A percentile compares a stretch with the other conserved stretches of the same genome.
Evolutionary conservation across 2,888 invertebrate genomes (phyloP).

Genomic region (Megamerina dolium): DNA sequence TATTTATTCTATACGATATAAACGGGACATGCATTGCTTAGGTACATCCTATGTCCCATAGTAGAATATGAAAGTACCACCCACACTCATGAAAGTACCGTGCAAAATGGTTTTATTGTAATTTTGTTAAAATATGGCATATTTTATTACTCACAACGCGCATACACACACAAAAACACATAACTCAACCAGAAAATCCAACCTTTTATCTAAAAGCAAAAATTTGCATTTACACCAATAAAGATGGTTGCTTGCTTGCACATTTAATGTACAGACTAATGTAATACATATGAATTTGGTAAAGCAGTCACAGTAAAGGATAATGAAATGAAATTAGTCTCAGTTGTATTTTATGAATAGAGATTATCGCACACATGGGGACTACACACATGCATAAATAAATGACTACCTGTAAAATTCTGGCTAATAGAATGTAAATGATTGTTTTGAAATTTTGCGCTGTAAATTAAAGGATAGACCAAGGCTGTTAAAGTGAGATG

Average conservation of each 20-base stretch:
- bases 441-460: too few relatives aligned
- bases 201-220: slow-evolving; percentile 35
- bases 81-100: slow-evolving; percentile 15
- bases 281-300: background rate
- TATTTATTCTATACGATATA: too few relatives aligned
- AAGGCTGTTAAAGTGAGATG: too few relatives aligned
- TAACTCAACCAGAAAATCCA: too few relatives aligned
- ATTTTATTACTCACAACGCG: slow-evolving; percentile 41
- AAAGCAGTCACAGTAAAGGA: slow-evolving; percentile 7
- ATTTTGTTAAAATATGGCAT: slow-evolving; percentile 45
- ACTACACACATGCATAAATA: too few relatives aligned
- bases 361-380: too few relatives aligned
- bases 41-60: slow-evolving; percentile 13
- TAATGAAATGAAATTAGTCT: slow-evolving; percentile 43
- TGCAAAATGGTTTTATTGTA: slow-evolving; percentile 42
- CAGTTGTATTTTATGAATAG: slow-evolving; percentile 44
- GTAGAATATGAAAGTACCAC: slow-evolving; percentile 1
- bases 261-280: slow-evolving; percentile 32
- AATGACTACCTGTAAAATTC: too few relatives aligned
- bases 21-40: too few relatives aligned
- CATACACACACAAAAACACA: too few relatives aligned
- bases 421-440: too few relatives aligned
- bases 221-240: slow-evolving; percentile 31
- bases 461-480: too few relatives aligned
- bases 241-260: slow-evolving; percentile 29